Conservation (phyloP, 2,888 invertebrate species). For the Archips crataeganus region DNA sequence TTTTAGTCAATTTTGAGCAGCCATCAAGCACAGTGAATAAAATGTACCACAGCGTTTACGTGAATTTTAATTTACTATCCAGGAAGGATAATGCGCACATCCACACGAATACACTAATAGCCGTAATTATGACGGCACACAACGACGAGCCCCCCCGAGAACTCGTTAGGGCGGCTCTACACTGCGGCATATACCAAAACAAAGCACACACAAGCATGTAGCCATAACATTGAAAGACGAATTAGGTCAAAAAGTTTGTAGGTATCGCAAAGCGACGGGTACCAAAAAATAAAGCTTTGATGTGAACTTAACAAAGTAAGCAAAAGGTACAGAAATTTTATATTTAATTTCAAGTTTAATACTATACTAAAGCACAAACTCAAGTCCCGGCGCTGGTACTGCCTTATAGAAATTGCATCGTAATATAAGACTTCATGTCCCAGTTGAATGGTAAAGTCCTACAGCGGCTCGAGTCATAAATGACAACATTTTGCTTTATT, state of each 20-base stretch:
- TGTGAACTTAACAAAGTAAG: background rate
- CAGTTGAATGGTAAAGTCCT: background rate
- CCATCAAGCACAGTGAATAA: background rate
- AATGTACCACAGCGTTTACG: background rate
- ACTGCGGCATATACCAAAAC: constrained; percentile 18
- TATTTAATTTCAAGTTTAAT: constrained; percentile 7
- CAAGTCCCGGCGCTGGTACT: constrained; percentile 1
- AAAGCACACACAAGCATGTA: constrained; percentile 25
- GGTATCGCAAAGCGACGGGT: background rate
- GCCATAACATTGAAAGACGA: constrained; percentile 13
- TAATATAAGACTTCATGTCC: constrained; percentile 25
- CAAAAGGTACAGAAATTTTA: constrained; percentile 10
- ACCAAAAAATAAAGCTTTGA: constrained; percentile 23
- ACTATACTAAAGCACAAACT: background rate
- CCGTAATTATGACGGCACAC: constrained; percentile 24
- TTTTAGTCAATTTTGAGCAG: background rate
- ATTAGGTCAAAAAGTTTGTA: constrained; percentile 37
- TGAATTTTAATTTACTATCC: background rate
- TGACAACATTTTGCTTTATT: constrained; percentile 32
- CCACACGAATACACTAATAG: constrained; percentile 13
- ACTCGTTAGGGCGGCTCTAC: constrained; percentile 20
- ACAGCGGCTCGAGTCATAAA: constrained; percentile 12
- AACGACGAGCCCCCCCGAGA: constrained; percentile 16
- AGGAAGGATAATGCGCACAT: background rate
- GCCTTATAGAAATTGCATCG: constrained; percentile 15